Percentiles rank a stretch among this genome's conserved stretches.
phyloP scores from a whole-genome alignment of 1,140 invertebrate genomes.

The Venturia canescens region DNA sequence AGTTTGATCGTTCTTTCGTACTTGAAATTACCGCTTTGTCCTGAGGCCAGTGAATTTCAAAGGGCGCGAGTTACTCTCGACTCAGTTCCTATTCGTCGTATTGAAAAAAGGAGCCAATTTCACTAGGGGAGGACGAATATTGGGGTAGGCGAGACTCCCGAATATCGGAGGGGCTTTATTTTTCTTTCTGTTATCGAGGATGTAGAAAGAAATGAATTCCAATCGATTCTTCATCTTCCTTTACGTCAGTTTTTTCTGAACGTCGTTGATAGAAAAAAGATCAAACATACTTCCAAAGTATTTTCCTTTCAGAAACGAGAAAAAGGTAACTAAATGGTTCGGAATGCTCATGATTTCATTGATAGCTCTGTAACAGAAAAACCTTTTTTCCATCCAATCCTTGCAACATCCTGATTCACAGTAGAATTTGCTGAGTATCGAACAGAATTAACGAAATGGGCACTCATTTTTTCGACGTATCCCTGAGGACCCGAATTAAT shows the following conservation, averaged over 20 bases:
- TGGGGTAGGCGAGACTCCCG: slow-evolving; percentile 32
- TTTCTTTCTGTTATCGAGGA: slow-evolving; percentile 30
- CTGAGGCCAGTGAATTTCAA: slow-evolving; percentile 48
- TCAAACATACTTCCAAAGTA: slow-evolving; percentile 34
- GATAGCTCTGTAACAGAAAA: too few species aligned
- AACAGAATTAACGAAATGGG: too few species aligned
- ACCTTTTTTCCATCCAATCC: too few species aligned
- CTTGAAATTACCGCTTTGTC: slow-evolving; percentile 56
- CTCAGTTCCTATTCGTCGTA: slow-evolving; percentile 41
- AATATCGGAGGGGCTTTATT: slow-evolving; percentile 51
- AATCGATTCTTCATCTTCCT: slow-evolving; percentile 49
- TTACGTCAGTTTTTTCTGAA: slow-evolving; percentile 15
- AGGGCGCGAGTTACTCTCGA: slow-evolving; percentile 24
- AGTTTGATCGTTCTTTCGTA: neutral
- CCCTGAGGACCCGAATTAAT: too few species aligned
- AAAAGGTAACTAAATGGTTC: neutral
- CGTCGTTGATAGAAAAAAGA: slow-evolving; percentile 43
- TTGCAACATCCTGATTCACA: too few species aligned
- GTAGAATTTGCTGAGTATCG: too few species aligned
- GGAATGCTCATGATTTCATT: too few species aligned
- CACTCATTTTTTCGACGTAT: too few species aligned
- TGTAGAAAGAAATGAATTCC: slow-evolving; percentile 39
- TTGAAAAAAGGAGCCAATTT: slow-evolving; percentile 33
- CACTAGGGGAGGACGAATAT: slow-evolving; percentile 26
- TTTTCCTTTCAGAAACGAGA: neutral